Evolutionary conservation across 1,140 invertebrate species (phyloP), one percentile per base, ranked within the genome.

Genomic region (Zeugodacus cucurbitae): DNA sequence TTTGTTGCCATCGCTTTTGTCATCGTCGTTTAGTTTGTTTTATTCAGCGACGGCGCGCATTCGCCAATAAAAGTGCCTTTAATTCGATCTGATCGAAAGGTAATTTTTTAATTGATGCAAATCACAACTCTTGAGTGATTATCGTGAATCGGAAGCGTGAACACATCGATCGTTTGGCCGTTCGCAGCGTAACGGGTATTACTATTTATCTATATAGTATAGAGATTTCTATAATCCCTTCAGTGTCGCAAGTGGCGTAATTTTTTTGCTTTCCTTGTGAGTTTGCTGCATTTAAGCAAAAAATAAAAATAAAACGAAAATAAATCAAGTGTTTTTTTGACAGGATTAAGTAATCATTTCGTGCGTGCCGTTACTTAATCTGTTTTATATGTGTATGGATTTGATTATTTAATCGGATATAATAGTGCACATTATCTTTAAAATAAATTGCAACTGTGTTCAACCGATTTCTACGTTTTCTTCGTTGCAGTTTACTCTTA

Each of bases 71-170:
- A 87, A 74, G 74, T 82, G 74, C 41, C 70, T 82, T 89, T 90
- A 90, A 90, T 89, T 91, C 88, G 86, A 90, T 90, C 90, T 89
- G 89, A 91, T 90, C 89, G 88, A 90, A 89, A 89, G 88, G 90
- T 89, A 89, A 89, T 90, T 89, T 88, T 88, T 90, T 89, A 89
- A 88, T 89, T 89, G 85, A 78, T 89, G 67, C 59, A 90, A 89
- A 89, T 90, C 88, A 89, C 87, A 62, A 88, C 78, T 87, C 54
- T 85, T 90, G 88, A 90, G 89, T 90, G 90, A 87, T 89, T 90
- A 89, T 89, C 82, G 86, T 58, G 78, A 85, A 89, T 89, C 87
- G 74, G 57, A 88, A 89, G 57, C 54, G 88, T 89, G 78, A 89
- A 89, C 89, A 89, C 86, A 64, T 87, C 62, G n/a, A 70, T 44